Evolutionary conservation across 2,888 invertebrate genomes (phyloP).

Genomic region (Tetanocera ferruginea): DNA sequence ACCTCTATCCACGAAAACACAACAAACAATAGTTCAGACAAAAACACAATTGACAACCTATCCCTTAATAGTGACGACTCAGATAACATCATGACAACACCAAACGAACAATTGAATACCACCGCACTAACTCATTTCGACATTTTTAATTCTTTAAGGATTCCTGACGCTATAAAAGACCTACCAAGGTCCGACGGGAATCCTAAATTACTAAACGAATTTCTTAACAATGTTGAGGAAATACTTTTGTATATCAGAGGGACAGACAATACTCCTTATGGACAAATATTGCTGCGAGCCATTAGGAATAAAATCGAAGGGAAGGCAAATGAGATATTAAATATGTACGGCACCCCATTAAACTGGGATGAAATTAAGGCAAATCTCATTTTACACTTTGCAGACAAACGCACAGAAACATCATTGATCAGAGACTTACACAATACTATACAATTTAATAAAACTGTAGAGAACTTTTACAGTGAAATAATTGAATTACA

Average conservation of each 20-base stretch:
- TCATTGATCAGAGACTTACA: conserved; percentile 16
- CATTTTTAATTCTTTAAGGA: not conserved
- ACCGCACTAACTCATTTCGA: not conserved
- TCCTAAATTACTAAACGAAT: conserved; percentile 23
- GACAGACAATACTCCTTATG: conserved; percentile 29
- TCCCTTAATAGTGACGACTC: no score
- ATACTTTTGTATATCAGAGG: conserved; percentile 33
- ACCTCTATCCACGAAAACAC: no score
- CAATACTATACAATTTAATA: conserved; percentile 36
- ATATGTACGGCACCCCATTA: conserved; percentile 2
- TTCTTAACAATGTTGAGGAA: conserved; percentile 46
- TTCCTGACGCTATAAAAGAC: conserved; percentile 48
- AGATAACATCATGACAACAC: no score
- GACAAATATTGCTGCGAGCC: conserved; percentile 10
- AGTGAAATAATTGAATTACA: conserved; percentile 46
- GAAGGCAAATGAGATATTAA: conserved; percentile 14
- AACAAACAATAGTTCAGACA: no score
- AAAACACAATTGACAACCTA: no score
- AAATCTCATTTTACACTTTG: not conserved
- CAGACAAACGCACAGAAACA: conserved; percentile 18
- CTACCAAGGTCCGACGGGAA: conserved; percentile 34
- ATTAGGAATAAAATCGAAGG: conserved; percentile 29
- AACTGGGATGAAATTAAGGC: conserved; percentile 36
- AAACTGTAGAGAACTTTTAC: conserved; percentile 45
- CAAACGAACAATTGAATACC: no score